Conservation (phyloP, 2,888 invertebrate genomes). For the Unio delphinus region DNA sequence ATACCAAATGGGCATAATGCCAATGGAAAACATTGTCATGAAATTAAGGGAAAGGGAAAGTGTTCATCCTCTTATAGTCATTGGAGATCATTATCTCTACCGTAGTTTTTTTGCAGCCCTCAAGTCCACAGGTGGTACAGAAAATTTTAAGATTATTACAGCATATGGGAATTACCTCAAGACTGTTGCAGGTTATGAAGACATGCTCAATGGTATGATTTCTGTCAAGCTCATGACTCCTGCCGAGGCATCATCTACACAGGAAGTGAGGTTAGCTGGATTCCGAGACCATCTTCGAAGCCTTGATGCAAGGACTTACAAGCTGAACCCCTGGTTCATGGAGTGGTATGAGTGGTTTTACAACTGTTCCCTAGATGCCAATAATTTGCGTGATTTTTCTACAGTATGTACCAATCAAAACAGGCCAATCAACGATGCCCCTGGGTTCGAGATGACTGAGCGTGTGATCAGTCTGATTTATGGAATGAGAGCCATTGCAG, state of each 20-base stretch:
- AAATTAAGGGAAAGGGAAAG: constrained; percentile 32
- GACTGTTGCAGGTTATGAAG: constrained; percentile 47
- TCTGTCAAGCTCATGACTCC: constrained; percentile 35
- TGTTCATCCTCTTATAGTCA: constrained; percentile 52
- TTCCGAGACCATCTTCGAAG: constrained; percentile 37
- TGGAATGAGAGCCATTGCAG: constrained; percentile 56
- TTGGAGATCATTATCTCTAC: constrained; percentile 27
- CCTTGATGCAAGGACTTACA: constrained; percentile 42
- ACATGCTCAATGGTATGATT: constrained; percentile 51
- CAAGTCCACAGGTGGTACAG: constrained; percentile 19
- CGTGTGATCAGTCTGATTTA: constrained; percentile 51
- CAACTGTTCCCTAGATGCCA: constrained; percentile 51
- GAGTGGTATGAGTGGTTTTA: constrained; percentile 59
- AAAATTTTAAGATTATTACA: constrained; percentile 58
- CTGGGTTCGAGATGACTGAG: constrained; percentile 42
- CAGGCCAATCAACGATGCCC: constrained; percentile 34
- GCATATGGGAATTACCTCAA: constrained; percentile 16
- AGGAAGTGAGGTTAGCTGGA: constrained; percentile 15
- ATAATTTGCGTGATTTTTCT: constrained; percentile 12
- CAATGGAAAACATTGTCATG: constrained; percentile 17
- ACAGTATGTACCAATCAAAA: constrained; percentile 25
- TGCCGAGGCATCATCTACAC: constrained; percentile 8
- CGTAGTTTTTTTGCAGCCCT: constrained; percentile 37
- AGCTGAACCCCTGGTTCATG: constrained; percentile 61
- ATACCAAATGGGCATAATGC: constrained; percentile 12